Base-by-base conservation (phyloP, 1,140 invertebrate genomes). In the Leucophenga varia region DNA sequence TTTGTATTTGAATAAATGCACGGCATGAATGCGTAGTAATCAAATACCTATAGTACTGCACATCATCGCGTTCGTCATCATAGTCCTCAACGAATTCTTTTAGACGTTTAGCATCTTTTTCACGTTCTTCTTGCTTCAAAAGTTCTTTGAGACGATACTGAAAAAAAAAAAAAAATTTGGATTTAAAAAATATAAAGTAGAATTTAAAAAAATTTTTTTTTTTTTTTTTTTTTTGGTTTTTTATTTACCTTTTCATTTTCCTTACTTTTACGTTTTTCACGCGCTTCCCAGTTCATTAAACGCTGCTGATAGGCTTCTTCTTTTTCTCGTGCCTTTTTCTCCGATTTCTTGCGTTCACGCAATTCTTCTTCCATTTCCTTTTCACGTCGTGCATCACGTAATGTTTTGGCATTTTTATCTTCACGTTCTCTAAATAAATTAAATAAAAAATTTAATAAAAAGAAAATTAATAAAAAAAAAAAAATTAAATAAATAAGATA, bases 11-110 rank as follows among this genome's bases (percentile, higher is more conserved):
- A n/a, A 8, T 30, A 30, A 30, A 30, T 30, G 25, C 7, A 19
- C 22, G 19, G 7, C 9, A 28, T n/a, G n/a, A n/a, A n/a, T n/a
- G n/a, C n/a, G n/a, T n/a, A n/a, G n/a, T n/a, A n/a, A 18, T 41
- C 14, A 72, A 77, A 78, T 75, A 88, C 86, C 93, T 95, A 78
- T 97, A 98, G 80, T 93, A 98, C 75, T 97, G 97, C 19, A 88
- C 81, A 75, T 98, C 97, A 77, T 98, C 94, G 38, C 93, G 80
- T 77, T 98, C 93, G 76, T 99, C 96, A 76, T 98, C 95, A 74
- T 99, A 99, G 76, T 98, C 96, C 78, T 99, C 95, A 8, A 98
- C 81, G 74, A 98, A 98, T 79, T 98, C 93, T 76, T 96, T 95
- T 10, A 99, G 80, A 31, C 91, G 82, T 77, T 93, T 92, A 0